Percentiles rank a stretch among this genome's conserved stretches.
phyloP scores from a whole-genome alignment of 2,113 vertebrate genomes.

The Lipotes vexillifer region DNA sequence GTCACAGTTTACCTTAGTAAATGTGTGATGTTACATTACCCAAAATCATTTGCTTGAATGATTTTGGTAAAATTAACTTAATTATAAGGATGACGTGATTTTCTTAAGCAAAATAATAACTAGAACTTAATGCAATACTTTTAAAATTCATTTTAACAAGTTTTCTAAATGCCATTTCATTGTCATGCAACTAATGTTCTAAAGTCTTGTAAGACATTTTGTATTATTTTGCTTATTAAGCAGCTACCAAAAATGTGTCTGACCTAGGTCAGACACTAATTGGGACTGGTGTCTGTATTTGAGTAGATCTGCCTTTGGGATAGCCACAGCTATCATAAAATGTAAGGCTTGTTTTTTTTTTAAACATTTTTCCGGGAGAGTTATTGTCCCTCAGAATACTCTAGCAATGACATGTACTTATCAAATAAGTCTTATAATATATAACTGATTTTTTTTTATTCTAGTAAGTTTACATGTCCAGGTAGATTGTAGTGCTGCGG shows the following conservation, averaged over 20 bases:
- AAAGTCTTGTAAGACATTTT: not conserved
- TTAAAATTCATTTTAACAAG: not conserved
- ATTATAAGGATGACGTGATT: not conserved
- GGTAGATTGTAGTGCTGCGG: not conserved
- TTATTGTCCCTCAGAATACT: not conserved
- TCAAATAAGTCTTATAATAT: not conserved
- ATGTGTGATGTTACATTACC: not conserved
- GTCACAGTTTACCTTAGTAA: not conserved
- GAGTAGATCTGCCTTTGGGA: not conserved
- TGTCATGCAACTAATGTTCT: not conserved
- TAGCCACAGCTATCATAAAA: not conserved
- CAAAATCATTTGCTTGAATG: not conserved
- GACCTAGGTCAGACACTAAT: not conserved
- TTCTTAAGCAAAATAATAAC: not conserved
- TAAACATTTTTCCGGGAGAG: not conserved
- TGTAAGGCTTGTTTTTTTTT: not conserved
- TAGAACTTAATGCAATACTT: not conserved
- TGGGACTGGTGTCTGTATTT: not conserved
- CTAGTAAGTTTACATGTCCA: not conserved
- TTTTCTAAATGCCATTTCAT: not conserved
- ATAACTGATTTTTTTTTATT: not conserved
- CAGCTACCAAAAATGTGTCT: not conserved
- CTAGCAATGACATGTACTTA: not conserved
- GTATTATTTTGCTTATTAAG: constrained; percentile 1
- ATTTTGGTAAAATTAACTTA: constrained; percentile 6